phyloP scores from a whole-genome alignment of 1,140 invertebrate genomes.

The Papilio dardanus region DNA sequence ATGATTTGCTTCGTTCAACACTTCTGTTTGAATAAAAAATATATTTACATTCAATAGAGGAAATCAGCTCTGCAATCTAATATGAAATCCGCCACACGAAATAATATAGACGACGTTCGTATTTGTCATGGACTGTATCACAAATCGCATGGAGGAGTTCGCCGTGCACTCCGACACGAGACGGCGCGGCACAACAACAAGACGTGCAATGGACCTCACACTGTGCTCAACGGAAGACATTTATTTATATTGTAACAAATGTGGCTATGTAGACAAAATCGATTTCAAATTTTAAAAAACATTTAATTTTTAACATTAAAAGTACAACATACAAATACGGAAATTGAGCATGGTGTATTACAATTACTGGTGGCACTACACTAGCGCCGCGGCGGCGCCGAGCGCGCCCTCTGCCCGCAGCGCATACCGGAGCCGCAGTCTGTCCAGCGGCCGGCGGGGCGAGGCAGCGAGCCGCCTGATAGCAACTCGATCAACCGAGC shows the following conservation, averaged over 20 bases:
- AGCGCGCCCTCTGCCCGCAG: conserved; percentile 43
- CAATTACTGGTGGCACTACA: conserved; percentile 62
- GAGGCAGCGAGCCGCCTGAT: not conserved
- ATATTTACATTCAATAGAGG: conserved; percentile 79
- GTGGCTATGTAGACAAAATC: conserved; percentile 63
- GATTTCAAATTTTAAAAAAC: conserved; percentile 65
- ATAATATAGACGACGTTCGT: conserved; percentile 65
- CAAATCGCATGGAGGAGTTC: conserved; percentile 74
- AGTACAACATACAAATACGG: conserved; percentile 78
- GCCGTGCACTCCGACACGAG: conserved; percentile 70
- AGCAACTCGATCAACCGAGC: conserved; percentile 30
- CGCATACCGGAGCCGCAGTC: conserved; percentile 44
- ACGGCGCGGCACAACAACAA: conserved; percentile 59
- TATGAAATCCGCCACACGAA: conserved; percentile 70
- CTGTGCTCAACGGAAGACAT: conserved; percentile 81
- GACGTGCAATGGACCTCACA: conserved; percentile 76
- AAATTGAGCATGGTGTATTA: conserved; percentile 79
- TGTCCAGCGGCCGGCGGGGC: conserved; percentile 1
- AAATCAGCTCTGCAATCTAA: conserved; percentile 78
- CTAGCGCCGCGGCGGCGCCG: conserved; percentile 35
- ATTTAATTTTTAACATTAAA: conserved; percentile 74
- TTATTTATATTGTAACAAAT: conserved; percentile 78
- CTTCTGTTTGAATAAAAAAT: conserved; percentile 75
- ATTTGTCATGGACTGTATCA: conserved; percentile 72
- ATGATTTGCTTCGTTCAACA: conserved; percentile 79